phyloP scores from a whole-genome alignment of 2,888 invertebrate species.

The Mythimna loreyi region DNA sequence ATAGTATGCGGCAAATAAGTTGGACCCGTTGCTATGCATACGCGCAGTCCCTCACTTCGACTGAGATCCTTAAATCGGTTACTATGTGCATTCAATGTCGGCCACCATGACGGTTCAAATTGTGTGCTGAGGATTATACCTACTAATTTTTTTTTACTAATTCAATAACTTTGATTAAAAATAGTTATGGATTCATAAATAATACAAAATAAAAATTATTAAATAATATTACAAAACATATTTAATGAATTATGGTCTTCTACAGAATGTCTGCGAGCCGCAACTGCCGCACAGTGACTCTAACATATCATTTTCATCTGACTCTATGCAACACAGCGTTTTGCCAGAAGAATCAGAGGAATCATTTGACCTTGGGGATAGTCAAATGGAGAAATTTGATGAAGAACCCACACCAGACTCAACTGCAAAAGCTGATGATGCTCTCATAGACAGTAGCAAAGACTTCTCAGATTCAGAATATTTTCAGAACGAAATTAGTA shows the following conservation, averaged over 20 bases:
- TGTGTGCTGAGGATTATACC: too few relatives aligned
- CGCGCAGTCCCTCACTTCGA: too few relatives aligned
- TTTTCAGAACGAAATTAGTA: slow-evolving; percentile 59
- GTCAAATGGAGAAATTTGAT: not conserved
- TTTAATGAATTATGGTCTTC: slow-evolving; percentile 11
- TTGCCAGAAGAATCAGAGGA: slow-evolving; percentile 18
- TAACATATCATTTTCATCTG: not conserved
- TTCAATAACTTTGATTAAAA: not conserved
- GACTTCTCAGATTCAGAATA: slow-evolving; percentile 33
- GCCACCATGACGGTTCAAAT: too few relatives aligned
- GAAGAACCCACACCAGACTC: not conserved
- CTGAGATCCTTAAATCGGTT: too few relatives aligned
- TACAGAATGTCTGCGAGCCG: slow-evolving; percentile 65
- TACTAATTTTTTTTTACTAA: too few relatives aligned
- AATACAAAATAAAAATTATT: not conserved
- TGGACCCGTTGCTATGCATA: too few relatives aligned
- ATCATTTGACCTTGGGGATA: not conserved
- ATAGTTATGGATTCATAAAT: not conserved
- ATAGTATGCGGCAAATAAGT: not conserved
- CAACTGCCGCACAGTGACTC: not conserved
- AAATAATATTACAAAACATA: not conserved
- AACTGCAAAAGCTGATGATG: slow-evolving; percentile 4
- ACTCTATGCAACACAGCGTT: slow-evolving; percentile 4
- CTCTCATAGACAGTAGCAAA: not conserved
- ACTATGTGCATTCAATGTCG: too few relatives aligned